Evolutionary conservation across 2,888 invertebrate genomes (phyloP).

Genomic region (Rhamphomyia laevipes): DNA sequence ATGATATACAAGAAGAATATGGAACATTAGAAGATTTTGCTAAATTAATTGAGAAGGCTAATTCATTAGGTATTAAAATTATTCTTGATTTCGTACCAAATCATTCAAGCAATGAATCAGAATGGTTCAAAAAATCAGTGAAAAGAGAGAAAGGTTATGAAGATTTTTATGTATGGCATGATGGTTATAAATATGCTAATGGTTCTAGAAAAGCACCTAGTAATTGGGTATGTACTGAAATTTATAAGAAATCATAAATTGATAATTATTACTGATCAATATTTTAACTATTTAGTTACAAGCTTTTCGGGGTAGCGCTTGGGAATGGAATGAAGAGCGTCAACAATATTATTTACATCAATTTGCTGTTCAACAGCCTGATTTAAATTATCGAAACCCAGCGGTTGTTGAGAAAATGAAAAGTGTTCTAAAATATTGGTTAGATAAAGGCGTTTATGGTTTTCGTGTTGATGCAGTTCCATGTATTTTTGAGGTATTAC

Average conservation of each 20-base stretch:
- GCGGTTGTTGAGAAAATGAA: conserved; percentile 41
- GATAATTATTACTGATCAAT: background rate
- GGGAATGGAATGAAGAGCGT: conserved; percentile 51
- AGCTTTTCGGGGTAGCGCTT: conserved; percentile 41
- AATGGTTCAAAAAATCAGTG: conserved; percentile 74
- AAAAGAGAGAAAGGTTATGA: conserved; percentile 48
- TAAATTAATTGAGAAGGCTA: conserved; percentile 43
- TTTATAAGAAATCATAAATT: background rate
- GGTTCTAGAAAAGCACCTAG: conserved; percentile 24
- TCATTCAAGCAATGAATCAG: conserved; percentile 62
- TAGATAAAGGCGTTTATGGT: conserved; percentile 72
- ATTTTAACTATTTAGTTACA: conserved; percentile 18
- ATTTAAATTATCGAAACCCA: conserved; percentile 49
- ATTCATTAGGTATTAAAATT: conserved; percentile 45
- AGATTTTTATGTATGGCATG: conserved; percentile 66
- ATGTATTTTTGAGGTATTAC: conserved; percentile 17
- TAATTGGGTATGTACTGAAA: conserved; percentile 24
- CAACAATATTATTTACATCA: conserved; percentile 53
- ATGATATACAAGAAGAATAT: conserved; percentile 55
- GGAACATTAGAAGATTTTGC: conserved; percentile 64
- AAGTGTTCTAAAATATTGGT: conserved; percentile 48
- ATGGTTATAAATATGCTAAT: conserved; percentile 38
- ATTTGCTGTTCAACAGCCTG: conserved; percentile 48
- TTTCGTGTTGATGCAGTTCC: conserved; percentile 69
- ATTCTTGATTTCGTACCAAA: conserved; percentile 56